Base-by-base conservation (phyloP, 30 jellyfish, hydroid and myxozoan genomes). In the Cassiopea andromeda region DNA sequence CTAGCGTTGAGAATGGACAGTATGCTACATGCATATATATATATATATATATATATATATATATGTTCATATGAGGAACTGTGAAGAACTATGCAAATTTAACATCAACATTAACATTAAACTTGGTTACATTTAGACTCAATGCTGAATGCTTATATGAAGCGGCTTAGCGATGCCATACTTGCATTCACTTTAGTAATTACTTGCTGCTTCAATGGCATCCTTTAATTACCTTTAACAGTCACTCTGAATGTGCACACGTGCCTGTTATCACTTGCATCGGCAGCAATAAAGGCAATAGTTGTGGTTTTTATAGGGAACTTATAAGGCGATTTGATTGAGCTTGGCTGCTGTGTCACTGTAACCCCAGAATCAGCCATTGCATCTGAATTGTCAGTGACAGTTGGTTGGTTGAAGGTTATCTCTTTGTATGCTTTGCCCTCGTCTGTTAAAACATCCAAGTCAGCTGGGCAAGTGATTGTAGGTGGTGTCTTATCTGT, bases 401-500 rank as follows among this genome's bases (percentile, higher is more conserved):
- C 97, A 57, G 83, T 57, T 7, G 99, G 98, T 82, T 75, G 59
- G 18, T 69, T 79, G 68, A 89, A 96, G 38, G 83, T 46, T 60
- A 96, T 83, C 77, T 89, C 97, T 68, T 75, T 89, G 95, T 71
- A 89, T 7, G 97, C 90, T 69, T 89, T 69, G 68, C 94, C 94
- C 47, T 77, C 84, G 48, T 92, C 98, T 44, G 98, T 91, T 15
- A 81, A 92, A 27, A 92, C 97, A 49, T 73, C 89, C 44, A 96
- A 69, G 48, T 84, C 85, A 44, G 66, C 92, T 5, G 99, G 99
- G 69, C 99, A 96, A 7, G 93, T 89, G 73, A 96, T 96, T 17
- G 99, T 73, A 1, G 99, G 99, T 67, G 99, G 99, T 14, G 99
- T 96, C 57, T 44, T 75, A 82, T 94, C 98, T 94, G 84, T 54